These are phyloP conservation scores for Meloidogyne exigua DNA, from an alignment of 1,140 invertebrate genomes.

Conservation along the genomic window DNA sequence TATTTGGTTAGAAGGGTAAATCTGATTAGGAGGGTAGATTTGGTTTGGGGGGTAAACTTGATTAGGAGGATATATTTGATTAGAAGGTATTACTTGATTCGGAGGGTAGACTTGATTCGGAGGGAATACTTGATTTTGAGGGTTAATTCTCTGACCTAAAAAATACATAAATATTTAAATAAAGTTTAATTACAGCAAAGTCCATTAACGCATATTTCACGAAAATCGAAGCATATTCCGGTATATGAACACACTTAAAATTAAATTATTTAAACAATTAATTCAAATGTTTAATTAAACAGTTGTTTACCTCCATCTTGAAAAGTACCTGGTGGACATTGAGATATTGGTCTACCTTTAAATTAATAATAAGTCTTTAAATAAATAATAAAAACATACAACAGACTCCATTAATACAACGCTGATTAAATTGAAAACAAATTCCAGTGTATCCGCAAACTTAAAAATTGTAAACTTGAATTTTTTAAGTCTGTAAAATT, in stretches of 20 bases:
- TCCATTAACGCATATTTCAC: not conserved
- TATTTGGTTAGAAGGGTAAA: too few relatives aligned
- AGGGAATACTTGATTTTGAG: not conserved
- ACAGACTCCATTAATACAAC: slow-evolving; percentile 3
- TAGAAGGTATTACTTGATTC: not conserved
- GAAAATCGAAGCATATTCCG: not conserved
- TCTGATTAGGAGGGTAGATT: not conserved
- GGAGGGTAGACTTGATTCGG: not conserved
- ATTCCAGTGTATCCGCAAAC: not conserved
- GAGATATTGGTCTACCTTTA: not conserved
- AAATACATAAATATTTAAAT: not conserved
- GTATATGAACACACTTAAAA: not conserved
- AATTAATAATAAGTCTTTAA: not conserved
- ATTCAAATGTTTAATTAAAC: too few relatives aligned
- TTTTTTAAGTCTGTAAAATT: not conserved
- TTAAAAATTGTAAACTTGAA: not conserved
- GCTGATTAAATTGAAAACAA: not conserved
- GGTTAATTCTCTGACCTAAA: not conserved
- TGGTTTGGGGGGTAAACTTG: not conserved
- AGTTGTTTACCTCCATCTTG: not conserved
- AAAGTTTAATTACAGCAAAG: not conserved
- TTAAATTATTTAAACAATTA: not conserved
- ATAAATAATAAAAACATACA: not conserved
- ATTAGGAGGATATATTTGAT: not conserved
- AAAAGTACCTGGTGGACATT: slow-evolving; percentile 1